phyloP scores from a whole-genome alignment of 2,888 invertebrate species.

The Ecliptopera silaceata region DNA sequence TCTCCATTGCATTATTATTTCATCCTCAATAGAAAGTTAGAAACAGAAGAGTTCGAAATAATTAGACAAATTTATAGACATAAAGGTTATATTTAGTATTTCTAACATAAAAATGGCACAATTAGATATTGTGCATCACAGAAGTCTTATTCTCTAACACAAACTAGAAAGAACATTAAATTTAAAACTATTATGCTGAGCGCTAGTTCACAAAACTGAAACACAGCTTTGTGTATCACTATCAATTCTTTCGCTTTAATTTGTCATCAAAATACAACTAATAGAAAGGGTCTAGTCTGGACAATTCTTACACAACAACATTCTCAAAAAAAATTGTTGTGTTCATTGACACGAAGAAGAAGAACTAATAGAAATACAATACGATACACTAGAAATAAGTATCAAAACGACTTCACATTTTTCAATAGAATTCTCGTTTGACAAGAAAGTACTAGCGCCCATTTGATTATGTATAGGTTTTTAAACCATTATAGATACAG shows the following conservation, averaged over 20 bases:
- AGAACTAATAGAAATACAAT: too few relatives aligned
- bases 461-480: not conserved
- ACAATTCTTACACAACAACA: too few relatives aligned
- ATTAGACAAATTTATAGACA: constrained; percentile 10
- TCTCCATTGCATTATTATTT: constrained; percentile 50
- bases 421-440: not conserved
- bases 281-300: too few relatives aligned
- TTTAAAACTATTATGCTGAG: not conserved
- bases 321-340: too few relatives aligned
- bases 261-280: too few relatives aligned
- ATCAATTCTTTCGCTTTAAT: too few relatives aligned
- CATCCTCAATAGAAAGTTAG: constrained; percentile 1
- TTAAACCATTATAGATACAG: not conserved
- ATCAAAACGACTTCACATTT: too few relatives aligned
- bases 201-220: not conserved
- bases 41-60: too few relatives aligned
- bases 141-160: constrained; percentile 20
- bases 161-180: constrained; percentile 8
- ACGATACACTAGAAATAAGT: too few relatives aligned
- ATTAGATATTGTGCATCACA: constrained; percentile 23
- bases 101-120: constrained; percentile 18
- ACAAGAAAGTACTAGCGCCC: constrained; percentile 2
- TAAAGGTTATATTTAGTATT: constrained; percentile 17
- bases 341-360: too few relatives aligned
- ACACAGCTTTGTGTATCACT: too few relatives aligned